phyloP scores from a whole-genome alignment of 2,888 invertebrate species.

The Rhamphomyia laevipes region DNA sequence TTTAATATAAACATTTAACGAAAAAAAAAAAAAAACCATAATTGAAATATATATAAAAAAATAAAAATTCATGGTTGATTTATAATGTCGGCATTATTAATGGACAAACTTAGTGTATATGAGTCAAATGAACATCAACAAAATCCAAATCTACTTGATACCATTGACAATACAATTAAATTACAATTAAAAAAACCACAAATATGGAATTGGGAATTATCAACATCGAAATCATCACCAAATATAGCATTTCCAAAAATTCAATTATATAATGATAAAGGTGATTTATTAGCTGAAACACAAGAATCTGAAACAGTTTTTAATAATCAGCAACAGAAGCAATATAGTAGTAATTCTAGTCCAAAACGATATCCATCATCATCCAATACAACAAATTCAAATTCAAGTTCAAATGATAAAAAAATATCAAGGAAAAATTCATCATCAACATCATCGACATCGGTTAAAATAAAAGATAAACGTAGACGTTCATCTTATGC shows the following conservation, averaged over 20 bases:
- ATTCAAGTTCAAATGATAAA: neutral
- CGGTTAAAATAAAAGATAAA: slow-evolving; percentile 3
- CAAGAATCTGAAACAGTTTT: slow-evolving; percentile 3
- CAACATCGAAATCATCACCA: slow-evolving; percentile 45
- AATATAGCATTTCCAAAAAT: slow-evolving; percentile 43
- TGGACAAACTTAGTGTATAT: neutral
- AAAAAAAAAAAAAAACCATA: neutral
- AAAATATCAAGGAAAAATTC: neutral
- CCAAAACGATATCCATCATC: neutral
- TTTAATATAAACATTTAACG: neutral
- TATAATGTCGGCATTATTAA: neutral
- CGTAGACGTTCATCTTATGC: slow-evolving; percentile 7
- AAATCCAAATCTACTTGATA: slow-evolving; percentile 17
- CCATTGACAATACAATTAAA: slow-evolving; percentile 37
- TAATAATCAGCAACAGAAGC: neutral
- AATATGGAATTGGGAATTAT: slow-evolving; percentile 46
- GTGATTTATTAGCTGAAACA: slow-evolving; percentile 38
- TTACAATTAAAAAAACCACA: slow-evolving; percentile 44
- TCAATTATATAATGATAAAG: slow-evolving; percentile 42
- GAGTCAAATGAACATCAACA: neutral
- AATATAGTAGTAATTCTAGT: neutral
- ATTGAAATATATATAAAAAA: neutral
- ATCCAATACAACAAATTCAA: neutral
- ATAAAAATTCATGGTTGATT: neutral
- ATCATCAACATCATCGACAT: neutral